A percentile compares a stretch with the other conserved stretches of the same genome.
phyloP scores from a whole-genome alignment of 1,140 invertebrate species.

The Leptinotarsa lineolata region DNA sequence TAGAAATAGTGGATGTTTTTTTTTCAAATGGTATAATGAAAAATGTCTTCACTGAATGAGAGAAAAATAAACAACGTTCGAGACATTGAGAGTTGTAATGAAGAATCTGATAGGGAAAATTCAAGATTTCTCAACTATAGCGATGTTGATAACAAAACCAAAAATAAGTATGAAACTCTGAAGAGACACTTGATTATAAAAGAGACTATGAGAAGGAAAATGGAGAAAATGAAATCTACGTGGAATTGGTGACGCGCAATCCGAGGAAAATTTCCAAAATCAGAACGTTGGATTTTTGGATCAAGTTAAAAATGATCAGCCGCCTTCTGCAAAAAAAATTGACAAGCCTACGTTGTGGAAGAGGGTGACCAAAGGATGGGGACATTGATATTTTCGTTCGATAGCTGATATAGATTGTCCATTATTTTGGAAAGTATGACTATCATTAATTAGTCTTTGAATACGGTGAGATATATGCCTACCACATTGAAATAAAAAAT shows the following conservation, averaged over 20 bases:
- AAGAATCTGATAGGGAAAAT: conserved; percentile 51
- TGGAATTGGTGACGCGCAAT: conserved; percentile 52
- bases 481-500: not conserved
- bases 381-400: conserved; percentile 37
- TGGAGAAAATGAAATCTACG: conserved; percentile 79
- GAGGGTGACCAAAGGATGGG: conserved; percentile 55
- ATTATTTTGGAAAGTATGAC: not conserved
- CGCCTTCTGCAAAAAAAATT: conserved; percentile 53
- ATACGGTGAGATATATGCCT: not conserved
- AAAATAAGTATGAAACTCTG: conserved; percentile 66
- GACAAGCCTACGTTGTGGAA: conserved; percentile 56
- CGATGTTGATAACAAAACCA: conserved; percentile 44
- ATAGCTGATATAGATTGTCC: not conserved
- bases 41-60: conserved; percentile 52
- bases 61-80: conserved; percentile 53
- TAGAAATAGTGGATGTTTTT: too few species aligned
- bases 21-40: conserved; percentile 40
- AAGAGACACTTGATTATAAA: conserved; percentile 85
- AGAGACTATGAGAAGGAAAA: conserved; percentile 83
- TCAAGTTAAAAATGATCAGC: conserved; percentile 54
- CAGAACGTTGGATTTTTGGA: conserved; percentile 52
- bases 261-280: conserved; percentile 36
- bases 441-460: not conserved
- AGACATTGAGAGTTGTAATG: conserved; percentile 47
- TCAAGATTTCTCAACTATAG: conserved; percentile 35